phyloP scores from a whole-genome alignment of 2,113 vertebrate genomes.

The Perognathus longimembris region DNA sequence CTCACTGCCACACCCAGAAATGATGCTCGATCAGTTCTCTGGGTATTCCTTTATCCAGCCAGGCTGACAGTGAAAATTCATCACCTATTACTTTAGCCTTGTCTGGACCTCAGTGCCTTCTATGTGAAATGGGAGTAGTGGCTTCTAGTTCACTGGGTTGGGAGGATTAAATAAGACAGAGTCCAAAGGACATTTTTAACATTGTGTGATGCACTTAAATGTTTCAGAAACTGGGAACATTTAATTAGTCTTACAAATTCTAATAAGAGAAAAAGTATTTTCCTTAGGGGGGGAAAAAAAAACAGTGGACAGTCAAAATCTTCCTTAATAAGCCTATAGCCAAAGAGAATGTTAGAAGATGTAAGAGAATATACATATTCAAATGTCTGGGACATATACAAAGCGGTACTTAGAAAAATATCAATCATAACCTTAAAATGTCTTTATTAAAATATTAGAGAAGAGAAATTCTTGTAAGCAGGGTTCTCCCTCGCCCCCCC shows the following conservation, averaged over 20 bases:
- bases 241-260: not conserved
- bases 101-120: not conserved
- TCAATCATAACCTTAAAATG: no score
- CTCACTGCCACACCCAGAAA: not conserved
- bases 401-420: not conserved
- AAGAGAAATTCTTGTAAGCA: not conserved
- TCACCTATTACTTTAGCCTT: not conserved
- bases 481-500: no score
- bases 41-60: not conserved
- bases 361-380: not conserved
- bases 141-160: not conserved
- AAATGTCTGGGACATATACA: not conserved
- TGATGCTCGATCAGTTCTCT: not conserved
- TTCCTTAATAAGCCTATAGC: not conserved
- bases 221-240: not conserved
- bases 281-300: not conserved
- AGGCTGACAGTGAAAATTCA: not conserved
- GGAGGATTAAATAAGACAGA: not conserved
- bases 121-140: not conserved
- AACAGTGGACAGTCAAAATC: not conserved
- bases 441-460: not conserved
- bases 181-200: not conserved
- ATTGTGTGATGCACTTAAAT: not conserved
- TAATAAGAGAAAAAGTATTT: not conserved
- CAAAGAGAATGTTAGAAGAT: not conserved